Conservation (phyloP, 2,888 invertebrate species). For the Pharmacophagus antenor region DNA sequence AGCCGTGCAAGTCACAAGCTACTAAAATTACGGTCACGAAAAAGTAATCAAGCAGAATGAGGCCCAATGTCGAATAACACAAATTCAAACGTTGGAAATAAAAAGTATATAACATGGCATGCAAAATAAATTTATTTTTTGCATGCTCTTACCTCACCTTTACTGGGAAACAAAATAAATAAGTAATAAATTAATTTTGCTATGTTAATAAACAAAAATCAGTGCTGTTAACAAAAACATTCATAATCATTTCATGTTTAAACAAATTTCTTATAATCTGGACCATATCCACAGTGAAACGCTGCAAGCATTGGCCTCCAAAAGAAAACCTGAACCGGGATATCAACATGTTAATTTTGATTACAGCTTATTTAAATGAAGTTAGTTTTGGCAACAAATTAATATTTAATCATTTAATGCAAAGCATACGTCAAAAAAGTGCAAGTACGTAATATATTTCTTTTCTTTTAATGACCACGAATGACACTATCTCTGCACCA, state of each 20-base stretch:
- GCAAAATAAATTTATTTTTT: too few relatives aligned
- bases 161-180: too few relatives aligned
- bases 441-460: too few relatives aligned
- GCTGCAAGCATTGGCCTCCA: conserved; percentile 56
- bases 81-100: too few relatives aligned
- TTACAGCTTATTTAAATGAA: conserved; percentile 37
- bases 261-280: conserved; percentile 11
- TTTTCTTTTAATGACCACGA: too few relatives aligned
- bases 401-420: conserved; percentile 3
- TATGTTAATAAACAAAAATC: not conserved
- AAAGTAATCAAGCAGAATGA: too few relatives aligned
- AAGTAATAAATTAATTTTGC: too few relatives aligned
- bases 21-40: not conserved
- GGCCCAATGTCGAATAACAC: too few relatives aligned
- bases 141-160: too few relatives aligned
- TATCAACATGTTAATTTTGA: conserved; percentile 52
- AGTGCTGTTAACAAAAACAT: not conserved
- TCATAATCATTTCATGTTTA: not conserved
- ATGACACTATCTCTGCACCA: too few relatives aligned
- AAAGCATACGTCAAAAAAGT: not conserved
- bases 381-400: conserved; percentile 45
- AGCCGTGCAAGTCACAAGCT: conserved; percentile 33
- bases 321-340: conserved; percentile 37
- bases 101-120: too few relatives aligned
- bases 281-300: conserved; percentile 23